Base-by-base conservation (phyloP, 2,888 invertebrate genomes). In the Lasioglossum villosulum region DNA sequence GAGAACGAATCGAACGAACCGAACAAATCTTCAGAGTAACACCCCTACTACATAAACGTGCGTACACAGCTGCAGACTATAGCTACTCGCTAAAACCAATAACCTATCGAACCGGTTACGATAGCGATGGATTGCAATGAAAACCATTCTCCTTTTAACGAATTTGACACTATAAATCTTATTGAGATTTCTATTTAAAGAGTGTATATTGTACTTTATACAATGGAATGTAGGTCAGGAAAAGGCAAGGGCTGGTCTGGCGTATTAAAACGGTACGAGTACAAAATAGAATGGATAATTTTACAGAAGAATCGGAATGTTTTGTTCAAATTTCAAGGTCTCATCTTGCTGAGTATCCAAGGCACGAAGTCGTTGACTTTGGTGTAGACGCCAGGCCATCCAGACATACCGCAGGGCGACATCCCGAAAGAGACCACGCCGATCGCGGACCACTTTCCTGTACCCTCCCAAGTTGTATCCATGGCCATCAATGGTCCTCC, bases 401-500 rank as follows among this genome's bases (percentile, higher is more conserved):
- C 96, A 78, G 94, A 92, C 95, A 95, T 96, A 91, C 95, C 96
- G 94, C 95, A 96, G 16, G 94, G 96, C 66, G 95, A 96, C 90
- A 95, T 96, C 77, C 95, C 97, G 90, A 96, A 97, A 0, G 97
- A 97, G 0, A 97, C 97, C 5, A 97, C 95, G 0, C 97, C 97
- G 0, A 96, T 95, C 3, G 95, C 94, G 42, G 95, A 95, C 95
- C 96, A 96, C 56, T 84, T 91, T 71, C 95, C 92, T 2, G 91
- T 89, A 2, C 93, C 91, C 5, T 84, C 78, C 2, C 14, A 1
- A 0, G 30, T 42, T 6, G 79, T 86, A 0, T 91, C 89, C 2
- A 91, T 74, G n/a, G 91, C 82, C 97, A 98, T 97, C 8, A 98
- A 95, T 0, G 98, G 97, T 5, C 97, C 97, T 0, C 98, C 98